Percentiles rank a stretch among this genome's conserved stretches.
Conservation (phyloP, 2,113 vertebrate species). For the Megaptera novaeangliae region DNA sequence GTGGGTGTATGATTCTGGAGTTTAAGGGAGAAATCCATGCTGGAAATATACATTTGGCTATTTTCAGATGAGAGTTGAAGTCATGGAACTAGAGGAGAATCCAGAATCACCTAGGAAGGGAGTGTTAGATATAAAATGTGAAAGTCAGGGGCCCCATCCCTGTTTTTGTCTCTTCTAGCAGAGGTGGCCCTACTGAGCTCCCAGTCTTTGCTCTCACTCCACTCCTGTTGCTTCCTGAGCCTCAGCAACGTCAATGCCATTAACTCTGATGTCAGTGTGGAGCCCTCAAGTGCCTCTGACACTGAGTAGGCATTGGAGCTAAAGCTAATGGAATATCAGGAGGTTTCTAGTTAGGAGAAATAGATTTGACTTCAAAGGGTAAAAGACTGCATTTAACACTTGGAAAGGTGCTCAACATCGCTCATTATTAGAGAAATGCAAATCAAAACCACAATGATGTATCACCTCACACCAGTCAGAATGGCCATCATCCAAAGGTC, state of each 20-base stretch:
- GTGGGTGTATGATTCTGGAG: neutral
- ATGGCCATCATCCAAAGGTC: neutral
- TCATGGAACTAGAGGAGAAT: neutral
- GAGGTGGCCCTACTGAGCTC: neutral
- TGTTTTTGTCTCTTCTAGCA: neutral
- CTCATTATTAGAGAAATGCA: neutral
- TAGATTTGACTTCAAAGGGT: slow-evolving; percentile 84
- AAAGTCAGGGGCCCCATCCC: neutral
- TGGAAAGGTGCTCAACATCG: neutral
- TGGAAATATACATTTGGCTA: slow-evolving; percentile 40
- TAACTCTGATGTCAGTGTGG: neutral
- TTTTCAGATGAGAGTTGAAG: neutral
- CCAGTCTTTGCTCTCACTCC: neutral
- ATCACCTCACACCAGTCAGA: neutral
- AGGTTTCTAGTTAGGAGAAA: slow-evolving; percentile 83
- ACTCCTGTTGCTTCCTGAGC: neutral
- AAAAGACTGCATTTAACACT: slow-evolving; percentile 83
- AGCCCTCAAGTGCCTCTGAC: neutral
- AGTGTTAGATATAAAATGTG: neutral
- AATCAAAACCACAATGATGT: neutral
- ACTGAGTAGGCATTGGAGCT: neutral
- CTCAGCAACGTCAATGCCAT: neutral
- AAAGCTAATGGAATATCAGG: slow-evolving; percentile 81
- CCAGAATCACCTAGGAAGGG: neutral
- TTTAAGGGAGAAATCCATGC: slow-evolving; percentile 44